A percentile compares a stretch with the other conserved stretches of the same genome.
phyloP scores from a whole-genome alignment of 2,888 invertebrate genomes.

The Ormyrus rosae region DNA sequence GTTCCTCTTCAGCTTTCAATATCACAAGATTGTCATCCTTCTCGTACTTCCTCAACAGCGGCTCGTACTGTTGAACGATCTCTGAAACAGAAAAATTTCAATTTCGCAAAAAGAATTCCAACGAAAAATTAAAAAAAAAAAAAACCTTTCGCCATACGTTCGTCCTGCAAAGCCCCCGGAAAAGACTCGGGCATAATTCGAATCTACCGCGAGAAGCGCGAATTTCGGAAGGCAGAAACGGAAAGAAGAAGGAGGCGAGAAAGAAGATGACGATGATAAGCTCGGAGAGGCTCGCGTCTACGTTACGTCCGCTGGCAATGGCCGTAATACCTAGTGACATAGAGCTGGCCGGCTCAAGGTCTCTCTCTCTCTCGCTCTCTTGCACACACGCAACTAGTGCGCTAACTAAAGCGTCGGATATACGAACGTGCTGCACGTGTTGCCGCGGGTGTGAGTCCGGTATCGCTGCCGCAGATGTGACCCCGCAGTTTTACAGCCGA shows the following conservation, averaged over 20 bases:
- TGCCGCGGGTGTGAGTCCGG: background rate
- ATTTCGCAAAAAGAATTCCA: background rate
- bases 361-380: constrained; percentile 10
- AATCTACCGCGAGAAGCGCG: too few relatives aligned
- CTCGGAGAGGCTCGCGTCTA: constrained; percentile 29
- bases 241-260: background rate
- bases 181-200: too few relatives aligned
- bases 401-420: constrained; percentile 4
- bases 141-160: background rate
- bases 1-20: constrained; percentile 60
- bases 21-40: constrained; percentile 60
- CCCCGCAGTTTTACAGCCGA: too few relatives aligned
- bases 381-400: background rate
- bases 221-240: background rate
- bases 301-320: constrained; percentile 56
- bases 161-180: background rate
- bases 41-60: constrained; percentile 60
- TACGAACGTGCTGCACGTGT: constrained; percentile 37
- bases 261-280: background rate
- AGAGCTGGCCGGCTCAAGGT: constrained; percentile 40
- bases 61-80: constrained; percentile 57
- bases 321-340: constrained; percentile 59
- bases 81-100: constrained; percentile 46
- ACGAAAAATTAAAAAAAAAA: constrained; percentile 2
- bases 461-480: too few relatives aligned